Evolutionary conservation across 2,797 vertebrate species (phyloP), one percentile per base, ranked within the genome.

Genomic region (Iguana delicatissima): DNA sequence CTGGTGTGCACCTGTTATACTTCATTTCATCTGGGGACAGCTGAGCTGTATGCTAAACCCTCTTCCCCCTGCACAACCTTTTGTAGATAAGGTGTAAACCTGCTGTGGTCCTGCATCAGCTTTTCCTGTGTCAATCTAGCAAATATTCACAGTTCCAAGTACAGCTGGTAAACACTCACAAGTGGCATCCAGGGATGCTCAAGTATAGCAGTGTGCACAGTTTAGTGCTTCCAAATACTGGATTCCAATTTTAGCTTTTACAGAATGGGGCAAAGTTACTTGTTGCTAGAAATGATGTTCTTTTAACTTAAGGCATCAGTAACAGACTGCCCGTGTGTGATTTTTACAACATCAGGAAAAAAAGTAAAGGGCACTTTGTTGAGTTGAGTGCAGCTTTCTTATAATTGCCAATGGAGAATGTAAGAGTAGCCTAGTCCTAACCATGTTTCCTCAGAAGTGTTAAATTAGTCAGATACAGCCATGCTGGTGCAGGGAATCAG

Each of bases 241-340:
- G 12, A 59, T 90, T 94, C 86, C 12, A 8, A 91, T 1, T 84
- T 93, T 93, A 18, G 85, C 93, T 90, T 93, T 42, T 90, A 38
- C 62, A 13, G 67, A 50, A n/a, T 42, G 20, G 73, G 0, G 1
- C 67, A 82, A 80, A 57, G 84, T 0, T 69, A 89, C 10, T 46
- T 91, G 86, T 55, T 29, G 67, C 90, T 86, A 89, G 80, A 90
- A 92, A 42, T 86, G 0, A 0, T 18, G 1, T 67, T 64, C 12
- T 89, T 85, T 0, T 85, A 84, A 81, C 81, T 18, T 16, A 24
- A 89, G 87, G 90, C 92, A 80, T 85, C 83, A 77, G 87, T 90
- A 91, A 95, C 73, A 89, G 50, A 50, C 42, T 26, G 57, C 73
- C 46, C 74, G 88, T 85, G 79, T 86, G 9, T 92, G 50, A 90